A percentile compares a stretch with the other conserved stretches of the same genome.
phyloP scores from a whole-genome alignment of 2,888 invertebrate species.

The Sclerodermus sp. region DNA sequence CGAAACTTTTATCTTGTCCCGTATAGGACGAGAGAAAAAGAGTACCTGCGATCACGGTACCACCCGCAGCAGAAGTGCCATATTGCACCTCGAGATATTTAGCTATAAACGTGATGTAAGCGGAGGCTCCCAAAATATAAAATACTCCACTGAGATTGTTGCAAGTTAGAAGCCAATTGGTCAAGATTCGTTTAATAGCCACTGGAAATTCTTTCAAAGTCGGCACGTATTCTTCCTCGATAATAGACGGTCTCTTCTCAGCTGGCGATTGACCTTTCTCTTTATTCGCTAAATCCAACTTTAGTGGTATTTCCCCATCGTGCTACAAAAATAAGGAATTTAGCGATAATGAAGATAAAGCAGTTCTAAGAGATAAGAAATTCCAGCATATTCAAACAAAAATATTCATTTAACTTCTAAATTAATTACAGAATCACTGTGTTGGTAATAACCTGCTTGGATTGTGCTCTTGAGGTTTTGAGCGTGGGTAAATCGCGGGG shows the following conservation, averaged over 20 bases:
- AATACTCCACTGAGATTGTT: constrained; percentile 70
- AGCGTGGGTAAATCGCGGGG: constrained; percentile 62
- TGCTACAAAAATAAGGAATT: background rate
- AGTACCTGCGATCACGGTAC: constrained; percentile 67
- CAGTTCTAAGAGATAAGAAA: too few species aligned
- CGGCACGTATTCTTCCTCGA: constrained; percentile 35
- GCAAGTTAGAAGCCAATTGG: constrained; percentile 68
- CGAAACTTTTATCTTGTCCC: too few species aligned
- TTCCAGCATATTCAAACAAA: too few species aligned
- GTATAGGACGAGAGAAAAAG: constrained; percentile 1
- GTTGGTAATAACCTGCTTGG: too few species aligned
- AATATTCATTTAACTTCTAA: too few species aligned
- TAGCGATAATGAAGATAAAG: too few species aligned
- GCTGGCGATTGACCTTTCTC: constrained; percentile 22
- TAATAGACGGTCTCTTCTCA: constrained; percentile 14
- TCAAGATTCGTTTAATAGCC: constrained; percentile 64
- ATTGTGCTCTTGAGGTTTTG: constrained; percentile 11
- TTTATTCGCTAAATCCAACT: constrained; percentile 26
- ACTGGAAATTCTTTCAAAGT: constrained; percentile 61
- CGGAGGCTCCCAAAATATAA: constrained; percentile 66
- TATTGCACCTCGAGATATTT: constrained; percentile 78
- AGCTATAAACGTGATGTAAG: constrained; percentile 72
- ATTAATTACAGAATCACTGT: too few species aligned
- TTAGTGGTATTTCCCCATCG: constrained; percentile 44
- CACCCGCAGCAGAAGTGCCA: constrained; percentile 66